Conservation (phyloP, 2,797 vertebrate species). For the Syncerus caffer region DNA sequence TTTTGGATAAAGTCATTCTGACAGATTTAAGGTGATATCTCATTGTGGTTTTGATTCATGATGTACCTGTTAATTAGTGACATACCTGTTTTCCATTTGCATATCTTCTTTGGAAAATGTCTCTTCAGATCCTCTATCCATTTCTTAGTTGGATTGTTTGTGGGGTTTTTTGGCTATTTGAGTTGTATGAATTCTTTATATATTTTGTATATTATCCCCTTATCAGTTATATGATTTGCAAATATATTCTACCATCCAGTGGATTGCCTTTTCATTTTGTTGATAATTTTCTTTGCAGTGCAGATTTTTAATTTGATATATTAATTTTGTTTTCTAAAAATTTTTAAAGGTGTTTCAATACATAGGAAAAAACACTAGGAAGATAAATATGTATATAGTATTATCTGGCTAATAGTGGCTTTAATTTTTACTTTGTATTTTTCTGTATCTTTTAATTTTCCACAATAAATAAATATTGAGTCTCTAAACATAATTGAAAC, state of each 20-base stretch:
- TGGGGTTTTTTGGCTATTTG: neutral
- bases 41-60: neutral
- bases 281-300: neutral
- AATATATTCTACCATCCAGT: neutral
- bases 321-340: neutral
- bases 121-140: neutral
- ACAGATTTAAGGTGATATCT: neutral
- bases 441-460: neutral
- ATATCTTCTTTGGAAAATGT: neutral
- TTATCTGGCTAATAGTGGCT: neutral
- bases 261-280: neutral
- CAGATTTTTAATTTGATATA: neutral
- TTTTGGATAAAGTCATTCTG: neutral
- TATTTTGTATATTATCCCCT: neutral
- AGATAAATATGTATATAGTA: neutral
- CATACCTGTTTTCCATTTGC: neutral
- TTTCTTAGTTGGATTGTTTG: neutral
- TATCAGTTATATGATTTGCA: neutral
- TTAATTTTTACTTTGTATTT: neutral
- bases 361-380: neutral
- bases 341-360: neutral
- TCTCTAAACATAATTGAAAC: neutral
- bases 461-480: neutral
- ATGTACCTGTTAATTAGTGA: neutral
- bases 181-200: neutral